phyloP scores from a whole-genome alignment of 2,888 invertebrate species.

The Thymelicus lineola region DNA sequence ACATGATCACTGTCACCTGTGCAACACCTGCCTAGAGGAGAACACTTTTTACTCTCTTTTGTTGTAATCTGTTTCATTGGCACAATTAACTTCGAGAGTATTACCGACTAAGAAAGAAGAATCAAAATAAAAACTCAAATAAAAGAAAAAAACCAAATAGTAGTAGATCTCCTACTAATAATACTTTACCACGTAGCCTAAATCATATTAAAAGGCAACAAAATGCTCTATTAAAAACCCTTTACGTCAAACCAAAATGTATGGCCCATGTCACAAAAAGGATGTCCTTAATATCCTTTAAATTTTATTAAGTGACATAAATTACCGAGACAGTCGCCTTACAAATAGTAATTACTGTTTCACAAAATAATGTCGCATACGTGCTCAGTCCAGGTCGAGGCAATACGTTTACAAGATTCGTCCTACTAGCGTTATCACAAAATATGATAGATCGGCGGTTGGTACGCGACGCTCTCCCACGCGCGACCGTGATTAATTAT shows the following conservation, averaged over 20 bases:
- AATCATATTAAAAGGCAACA: too few relatives aligned
- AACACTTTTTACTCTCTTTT: too few relatives aligned
- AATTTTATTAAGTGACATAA: conserved; percentile 29
- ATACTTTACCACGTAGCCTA: too few relatives aligned
- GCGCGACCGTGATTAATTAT: conserved; percentile 83
- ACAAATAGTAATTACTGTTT: conserved; percentile 39
- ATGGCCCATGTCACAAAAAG: background rate
- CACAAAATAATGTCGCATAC: conserved; percentile 59
- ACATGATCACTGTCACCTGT: background rate
- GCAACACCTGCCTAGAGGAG: background rate
- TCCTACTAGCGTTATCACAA: conserved; percentile 83
- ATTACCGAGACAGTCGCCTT: conserved; percentile 30
- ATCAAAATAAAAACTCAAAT: too few relatives aligned
- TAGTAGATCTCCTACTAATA: too few relatives aligned
- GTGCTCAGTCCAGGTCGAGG: conserved; percentile 47
- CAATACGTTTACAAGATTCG: conserved; percentile 78
- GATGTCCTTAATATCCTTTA: conserved; percentile 36
- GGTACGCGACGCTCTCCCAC: conserved; percentile 80
- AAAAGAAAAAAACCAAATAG: too few relatives aligned
- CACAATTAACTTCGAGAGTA: too few relatives aligned
- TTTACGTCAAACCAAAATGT: conserved; percentile 46
- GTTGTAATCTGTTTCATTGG: too few relatives aligned
- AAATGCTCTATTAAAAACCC: too few relatives aligned
- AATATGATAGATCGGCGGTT: conserved; percentile 83
- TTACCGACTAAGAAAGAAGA: too few relatives aligned